A percentile compares a stretch with the other conserved stretches of the same genome.
phyloP scores from a whole-genome alignment of 2,888 invertebrate genomes.

The Drosophila nr. fundita region DNA sequence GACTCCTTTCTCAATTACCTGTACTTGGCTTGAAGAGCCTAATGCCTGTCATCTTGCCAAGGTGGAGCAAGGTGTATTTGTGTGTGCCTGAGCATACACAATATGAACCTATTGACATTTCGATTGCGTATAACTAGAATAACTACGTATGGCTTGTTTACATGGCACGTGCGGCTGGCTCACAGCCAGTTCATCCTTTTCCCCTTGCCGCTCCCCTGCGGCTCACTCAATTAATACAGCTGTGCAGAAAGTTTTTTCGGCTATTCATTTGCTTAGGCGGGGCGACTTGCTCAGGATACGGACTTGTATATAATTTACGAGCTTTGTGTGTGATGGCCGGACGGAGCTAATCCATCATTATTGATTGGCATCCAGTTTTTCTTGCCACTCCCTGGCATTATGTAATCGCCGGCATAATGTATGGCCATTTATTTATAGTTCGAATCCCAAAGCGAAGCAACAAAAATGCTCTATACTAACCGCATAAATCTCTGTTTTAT shows the following conservation, averaged over 20 bases:
- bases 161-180: constrained; percentile 48
- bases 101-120: constrained; percentile 71
- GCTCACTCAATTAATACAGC: constrained; percentile 66
- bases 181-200: background rate
- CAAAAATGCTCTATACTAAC: constrained; percentile 40
- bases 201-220: background rate
- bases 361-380: constrained; percentile 69
- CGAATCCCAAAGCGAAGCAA: constrained; percentile 22
- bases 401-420: constrained; percentile 61
- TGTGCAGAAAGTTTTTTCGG: constrained; percentile 54
- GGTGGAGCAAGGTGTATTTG: background rate
- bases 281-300: constrained; percentile 2
- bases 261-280: constrained; percentile 59
- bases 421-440: constrained; percentile 67
- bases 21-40: constrained; percentile 54
- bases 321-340: constrained; percentile 35
- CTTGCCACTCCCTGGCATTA: constrained; percentile 36
- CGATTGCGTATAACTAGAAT: constrained; percentile 64
- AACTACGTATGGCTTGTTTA: constrained; percentile 52
- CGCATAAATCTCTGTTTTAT: constrained; percentile 38
- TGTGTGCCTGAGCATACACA: constrained; percentile 24
- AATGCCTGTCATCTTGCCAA: constrained; percentile 12
- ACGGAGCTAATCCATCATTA: constrained; percentile 74
- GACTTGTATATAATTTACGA: constrained; percentile 61
- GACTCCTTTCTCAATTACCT: constrained; percentile 79